Evolutionary conservation across 2,113 vertebrate species (phyloP).

Genomic region (Atlantisia rogersi): DNA sequence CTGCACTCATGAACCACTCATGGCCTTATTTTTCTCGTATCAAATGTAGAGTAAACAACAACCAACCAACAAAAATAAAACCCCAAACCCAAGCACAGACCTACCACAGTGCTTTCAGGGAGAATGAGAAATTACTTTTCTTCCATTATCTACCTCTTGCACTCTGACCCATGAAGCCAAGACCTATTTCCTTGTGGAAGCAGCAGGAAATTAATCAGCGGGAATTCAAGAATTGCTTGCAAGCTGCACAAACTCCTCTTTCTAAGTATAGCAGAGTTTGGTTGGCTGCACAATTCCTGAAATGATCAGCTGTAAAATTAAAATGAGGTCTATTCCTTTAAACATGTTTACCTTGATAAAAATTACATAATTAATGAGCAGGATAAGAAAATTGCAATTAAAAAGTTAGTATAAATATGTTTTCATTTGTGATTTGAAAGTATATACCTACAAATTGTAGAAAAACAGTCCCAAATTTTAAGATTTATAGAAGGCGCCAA

Average conservation of each 20-base stretch:
- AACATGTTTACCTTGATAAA: background rate
- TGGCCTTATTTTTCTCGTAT: background rate
- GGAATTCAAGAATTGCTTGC: background rate
- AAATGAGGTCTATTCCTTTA: background rate
- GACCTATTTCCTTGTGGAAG: background rate
- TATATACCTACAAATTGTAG: background rate
- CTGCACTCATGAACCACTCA: background rate
- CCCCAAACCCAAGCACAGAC: background rate
- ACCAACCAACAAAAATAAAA: background rate
- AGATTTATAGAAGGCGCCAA: background rate
- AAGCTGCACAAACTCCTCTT: background rate
- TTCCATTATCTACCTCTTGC: background rate
- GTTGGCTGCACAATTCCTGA: background rate
- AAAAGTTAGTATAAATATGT: background rate
- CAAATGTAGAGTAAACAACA: background rate
- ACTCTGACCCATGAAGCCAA: background rate
- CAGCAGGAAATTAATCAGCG: background rate
- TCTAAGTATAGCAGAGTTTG: background rate
- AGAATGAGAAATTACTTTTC: background rate
- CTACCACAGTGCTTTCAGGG: fast-evolving
- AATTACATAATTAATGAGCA: background rate
- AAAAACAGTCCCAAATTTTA: background rate
- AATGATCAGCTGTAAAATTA: background rate
- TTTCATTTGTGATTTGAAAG: background rate
- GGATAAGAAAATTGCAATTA: background rate